Evolutionary conservation across 2,888 invertebrate genomes (phyloP).

Genomic region (Drosophila parthenogenetica): DNA sequence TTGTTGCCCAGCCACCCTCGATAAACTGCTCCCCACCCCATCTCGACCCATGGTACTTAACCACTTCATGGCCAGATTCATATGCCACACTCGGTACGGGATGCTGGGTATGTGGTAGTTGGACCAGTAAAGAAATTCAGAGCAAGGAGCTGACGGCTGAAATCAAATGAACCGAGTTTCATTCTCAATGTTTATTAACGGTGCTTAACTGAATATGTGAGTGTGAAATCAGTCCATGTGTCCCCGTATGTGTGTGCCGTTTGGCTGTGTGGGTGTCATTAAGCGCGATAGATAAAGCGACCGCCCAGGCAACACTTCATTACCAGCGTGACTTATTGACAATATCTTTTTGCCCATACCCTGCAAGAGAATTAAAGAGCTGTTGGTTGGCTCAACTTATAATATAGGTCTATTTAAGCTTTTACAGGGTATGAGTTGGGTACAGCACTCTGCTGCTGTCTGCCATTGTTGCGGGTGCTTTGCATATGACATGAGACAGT

Average conservation of each 20-base stretch:
- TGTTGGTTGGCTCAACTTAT: background rate
- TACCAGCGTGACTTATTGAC: conserved; percentile 58
- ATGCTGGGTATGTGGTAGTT: conserved; percentile 2
- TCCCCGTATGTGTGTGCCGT: conserved; percentile 22
- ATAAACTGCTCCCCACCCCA: conserved; percentile 15
- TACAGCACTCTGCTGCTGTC: background rate
- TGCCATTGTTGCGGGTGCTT: conserved; percentile 66
- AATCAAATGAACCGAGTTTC: conserved; percentile 77
- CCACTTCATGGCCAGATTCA: conserved; percentile 54
- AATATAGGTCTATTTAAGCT: too few species aligned
- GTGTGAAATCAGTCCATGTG: conserved; percentile 7
- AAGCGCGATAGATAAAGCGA: conserved; percentile 71
- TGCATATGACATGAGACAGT: conserved; percentile 71
- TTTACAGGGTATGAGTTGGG: conserved; percentile 31
- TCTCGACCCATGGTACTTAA: conserved; percentile 12
- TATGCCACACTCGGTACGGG: conserved; percentile 28
- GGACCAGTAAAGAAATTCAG: conserved; percentile 19
- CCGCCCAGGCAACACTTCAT: conserved; percentile 63
- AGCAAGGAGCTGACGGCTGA: conserved; percentile 39
- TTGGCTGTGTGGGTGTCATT: conserved; percentile 72
- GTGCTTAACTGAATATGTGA: conserved; percentile 59
- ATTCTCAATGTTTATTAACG: conserved; percentile 77
- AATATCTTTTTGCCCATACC: conserved; percentile 46
- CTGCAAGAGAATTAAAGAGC: conserved; percentile 4
- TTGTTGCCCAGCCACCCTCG: conserved; percentile 56